Evolutionary conservation across 2,113 vertebrate genomes (phyloP).

Genomic region (Eretmochelys imbricata): DNA sequence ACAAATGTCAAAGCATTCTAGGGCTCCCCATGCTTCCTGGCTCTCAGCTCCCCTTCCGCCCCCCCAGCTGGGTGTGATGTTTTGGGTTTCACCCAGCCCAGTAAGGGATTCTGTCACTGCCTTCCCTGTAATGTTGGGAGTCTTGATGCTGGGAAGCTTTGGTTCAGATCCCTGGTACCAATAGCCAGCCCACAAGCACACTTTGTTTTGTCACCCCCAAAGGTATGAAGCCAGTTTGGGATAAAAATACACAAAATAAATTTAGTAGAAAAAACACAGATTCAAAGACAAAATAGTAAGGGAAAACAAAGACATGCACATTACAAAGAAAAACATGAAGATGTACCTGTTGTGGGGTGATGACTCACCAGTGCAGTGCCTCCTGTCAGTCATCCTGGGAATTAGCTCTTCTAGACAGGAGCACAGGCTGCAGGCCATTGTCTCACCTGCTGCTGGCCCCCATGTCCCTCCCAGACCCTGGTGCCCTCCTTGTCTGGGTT

Average conservation of each 20-base stretch:
- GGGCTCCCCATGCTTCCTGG: neutral
- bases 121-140: neutral
- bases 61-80: neutral
- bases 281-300: neutral
- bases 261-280: neutral
- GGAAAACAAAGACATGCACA: too few species aligned
- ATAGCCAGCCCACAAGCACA: too few species aligned
- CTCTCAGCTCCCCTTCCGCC: neutral
- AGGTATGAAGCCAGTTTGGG: neutral
- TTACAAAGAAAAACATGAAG: too few species aligned
- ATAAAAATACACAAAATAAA: neutral
- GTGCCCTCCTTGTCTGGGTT: too few species aligned
- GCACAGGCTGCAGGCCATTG: too few species aligned
- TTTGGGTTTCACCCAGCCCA: neutral
- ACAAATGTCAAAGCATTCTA: neutral
- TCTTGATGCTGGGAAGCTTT: neutral
- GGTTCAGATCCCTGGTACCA: neutral
- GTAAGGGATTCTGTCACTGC: neutral
- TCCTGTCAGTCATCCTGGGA: too few species aligned
- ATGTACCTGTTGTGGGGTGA: too few species aligned
- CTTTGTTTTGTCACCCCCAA: neutral
- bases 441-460: too few species aligned
- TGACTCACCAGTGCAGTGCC: too few species aligned
- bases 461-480: too few species aligned
- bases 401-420: too few species aligned